A percentile compares a stretch with the other conserved stretches of the same genome.
phyloP scores from a whole-genome alignment of 2,888 invertebrate species.

The Cordylochernes scorpioides region DNA sequence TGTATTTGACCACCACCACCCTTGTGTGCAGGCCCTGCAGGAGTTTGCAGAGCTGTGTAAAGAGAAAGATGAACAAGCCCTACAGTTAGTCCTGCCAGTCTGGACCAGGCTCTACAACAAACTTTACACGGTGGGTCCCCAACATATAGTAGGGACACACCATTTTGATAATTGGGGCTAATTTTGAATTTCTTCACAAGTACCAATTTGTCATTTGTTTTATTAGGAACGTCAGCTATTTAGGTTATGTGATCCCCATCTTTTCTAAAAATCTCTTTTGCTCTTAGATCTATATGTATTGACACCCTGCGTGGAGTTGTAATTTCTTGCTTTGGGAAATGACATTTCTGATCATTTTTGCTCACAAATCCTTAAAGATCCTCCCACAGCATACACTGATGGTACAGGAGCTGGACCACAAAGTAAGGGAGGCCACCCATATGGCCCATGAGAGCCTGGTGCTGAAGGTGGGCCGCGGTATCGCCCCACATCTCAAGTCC shows the following conservation, averaged over 20 bases:
- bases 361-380: background rate
- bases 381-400: background rate
- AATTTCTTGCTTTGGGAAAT: background rate
- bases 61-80: conserved; percentile 33
- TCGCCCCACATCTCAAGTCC: conserved; percentile 49
- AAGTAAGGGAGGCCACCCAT: conserved; percentile 51
- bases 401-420: conserved; percentile 42
- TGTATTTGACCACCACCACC: too few relatives aligned
- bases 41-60: conserved; percentile 45
- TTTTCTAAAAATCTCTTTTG: too few relatives aligned
- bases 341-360: background rate
- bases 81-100: conserved; percentile 42
- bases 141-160: too few relatives aligned
- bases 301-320: too few relatives aligned
- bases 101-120: conserved; percentile 57
- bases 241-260: background rate
- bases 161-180: too few relatives aligned
- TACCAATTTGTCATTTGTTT: too few relatives aligned
- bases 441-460: conserved; percentile 37
- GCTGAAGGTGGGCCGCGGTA: conserved; percentile 37
- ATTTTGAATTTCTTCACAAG: too few relatives aligned
- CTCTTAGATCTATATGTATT: too few relatives aligned
- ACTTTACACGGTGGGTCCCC: conserved; percentile 29
- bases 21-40: conserved; percentile 39
- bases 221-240: too few relatives aligned